Base-by-base conservation (phyloP, 2,888 invertebrate species). In the Leptopilina drosophilae region DNA sequence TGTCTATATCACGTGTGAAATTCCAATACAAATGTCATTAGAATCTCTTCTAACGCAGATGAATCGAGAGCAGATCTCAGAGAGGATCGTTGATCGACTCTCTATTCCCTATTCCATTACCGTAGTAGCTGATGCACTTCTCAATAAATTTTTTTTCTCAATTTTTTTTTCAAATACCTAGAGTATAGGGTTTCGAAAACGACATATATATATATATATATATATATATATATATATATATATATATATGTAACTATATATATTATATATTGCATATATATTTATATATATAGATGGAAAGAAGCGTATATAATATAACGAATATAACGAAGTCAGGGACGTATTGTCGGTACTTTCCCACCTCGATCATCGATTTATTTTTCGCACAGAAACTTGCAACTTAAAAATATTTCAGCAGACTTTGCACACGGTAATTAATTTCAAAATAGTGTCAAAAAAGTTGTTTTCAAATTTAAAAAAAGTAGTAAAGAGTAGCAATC, bases 321-420 rank as follows among this genome's bases (percentile, higher is more conserved):
- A 77, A 14, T 20, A 67, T 81, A 79, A 81, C 75, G 76, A 81
- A 81, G 65, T 79, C 79, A 79, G 69, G 75, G 78, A 77, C 78
- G 76, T 69, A 77, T 46, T 64, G 64, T 64, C 64, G 75, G 75
- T 33, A 64, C 66, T 66, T 46, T 66, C 42, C 15, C 40, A 59
- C 77, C 78, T 80, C 79, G 64, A 73, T 78, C 80, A 76, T 65
- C 78, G 81, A 64, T 64, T 66, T 42, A 3, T 14, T 59, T 59
- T 33, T 7, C 14, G 14, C 65, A 40, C 66, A 42, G 9, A 8
- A 42, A n/a, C 40, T 42, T 15, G 46, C 42, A 66, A 33, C 33
- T 33, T 33, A 0, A 33, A 33, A 33, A 33, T 33, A 33, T 3
- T 33, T 2, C 3, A 2, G 33, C 33, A 33, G 33, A 33, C 33